Base-by-base conservation (phyloP, 2,113 vertebrate genomes). In the Lycaon pictus region DNA sequence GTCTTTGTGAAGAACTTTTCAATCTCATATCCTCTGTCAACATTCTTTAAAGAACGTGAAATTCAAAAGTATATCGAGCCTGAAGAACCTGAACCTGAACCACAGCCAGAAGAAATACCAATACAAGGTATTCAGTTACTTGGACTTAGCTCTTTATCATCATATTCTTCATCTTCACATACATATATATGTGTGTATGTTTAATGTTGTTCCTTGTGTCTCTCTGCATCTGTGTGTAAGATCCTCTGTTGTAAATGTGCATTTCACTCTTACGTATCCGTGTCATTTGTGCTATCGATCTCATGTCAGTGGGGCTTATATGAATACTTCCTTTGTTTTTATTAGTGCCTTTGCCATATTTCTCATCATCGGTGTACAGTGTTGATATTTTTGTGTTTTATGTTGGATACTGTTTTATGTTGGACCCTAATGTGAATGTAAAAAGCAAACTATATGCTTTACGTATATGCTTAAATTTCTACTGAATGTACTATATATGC, bases 31-130 rank as follows among this genome's bases (percentile, higher is more conserved):
- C 7, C 32, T 69, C 97, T 99, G 85, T 99, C 95, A 98, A 98
- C 98, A 98, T 98, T 99, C 98, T 98, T 99, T 98, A 98, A 99
- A 99, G 99, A 99, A 97, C 97, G 93, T 48, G 98, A 98, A 98
- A 98, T 98, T 55, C 1, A 97, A 97, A 98, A 98, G 93, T 98
- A 98, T 83, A 58, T 96, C 97, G 97, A 98, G 29, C 95, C 95
- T 17, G 98, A 98, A 98, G 97, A 98, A 97, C 77, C 72, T 89
- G 97, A 98, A 96, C 97, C 98, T 95, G 98, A 98, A 97, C 96
- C 93, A 98, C 97, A 98, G 97, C 93, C 96, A 90, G 98, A 99
- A 98, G 98, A 97, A 98, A 25, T 98, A 90, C 97, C 98, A 86
- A 79, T 90, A 84, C 72, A 97, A 99, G 99, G 99, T 99, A 99